Conservation (phyloP, 2,888 invertebrate species). For the Quadroppia sp. region DNA sequence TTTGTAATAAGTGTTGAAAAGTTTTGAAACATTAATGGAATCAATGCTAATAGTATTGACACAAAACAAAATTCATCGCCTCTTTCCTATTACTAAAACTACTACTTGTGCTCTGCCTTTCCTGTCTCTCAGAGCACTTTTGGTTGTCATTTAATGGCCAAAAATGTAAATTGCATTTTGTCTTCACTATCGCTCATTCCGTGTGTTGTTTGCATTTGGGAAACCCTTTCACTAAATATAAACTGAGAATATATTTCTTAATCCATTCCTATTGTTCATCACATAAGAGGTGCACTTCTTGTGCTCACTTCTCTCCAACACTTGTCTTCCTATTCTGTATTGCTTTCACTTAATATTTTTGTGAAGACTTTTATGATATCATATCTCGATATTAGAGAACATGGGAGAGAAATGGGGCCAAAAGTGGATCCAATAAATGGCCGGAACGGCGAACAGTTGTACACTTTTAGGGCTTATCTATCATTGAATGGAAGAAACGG, state of each 20-base stretch:
- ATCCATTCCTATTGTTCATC: slow-evolving; percentile 11
- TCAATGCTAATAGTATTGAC: slow-evolving; percentile 26
- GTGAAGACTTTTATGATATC: slow-evolving; percentile 8
- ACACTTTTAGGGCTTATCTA: slow-evolving; percentile 20
- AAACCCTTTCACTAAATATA: no score
- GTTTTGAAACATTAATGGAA: slow-evolving; percentile 33
- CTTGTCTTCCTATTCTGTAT: slow-evolving; percentile 14
- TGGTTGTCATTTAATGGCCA: slow-evolving; percentile 31
- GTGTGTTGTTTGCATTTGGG: neutral
- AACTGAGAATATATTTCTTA: neutral
- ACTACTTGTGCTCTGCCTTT: neutral
- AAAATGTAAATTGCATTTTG: slow-evolving; percentile 35
- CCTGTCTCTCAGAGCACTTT: neutral
- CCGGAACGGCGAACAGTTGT: slow-evolving; percentile 26
- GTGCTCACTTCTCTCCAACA: neutral
- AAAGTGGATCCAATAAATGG: slow-evolving; percentile 39
- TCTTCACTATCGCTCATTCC: slow-evolving; percentile 4
- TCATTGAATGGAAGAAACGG: slow-evolving; percentile 26
- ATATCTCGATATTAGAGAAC: slow-evolving; percentile 13
- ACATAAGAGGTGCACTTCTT: neutral
- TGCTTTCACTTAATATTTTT: slow-evolving; percentile 32
- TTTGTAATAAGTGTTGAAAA: slow-evolving; percentile 35
- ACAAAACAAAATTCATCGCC: slow-evolving; percentile 22
- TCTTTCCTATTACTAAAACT: neutral
- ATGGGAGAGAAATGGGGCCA: slow-evolving; percentile 21